Evolutionary conservation across 2,797 vertebrate species (phyloP), one percentile per base, ranked within the genome.

Genomic region (Poecilia picta): DNA sequence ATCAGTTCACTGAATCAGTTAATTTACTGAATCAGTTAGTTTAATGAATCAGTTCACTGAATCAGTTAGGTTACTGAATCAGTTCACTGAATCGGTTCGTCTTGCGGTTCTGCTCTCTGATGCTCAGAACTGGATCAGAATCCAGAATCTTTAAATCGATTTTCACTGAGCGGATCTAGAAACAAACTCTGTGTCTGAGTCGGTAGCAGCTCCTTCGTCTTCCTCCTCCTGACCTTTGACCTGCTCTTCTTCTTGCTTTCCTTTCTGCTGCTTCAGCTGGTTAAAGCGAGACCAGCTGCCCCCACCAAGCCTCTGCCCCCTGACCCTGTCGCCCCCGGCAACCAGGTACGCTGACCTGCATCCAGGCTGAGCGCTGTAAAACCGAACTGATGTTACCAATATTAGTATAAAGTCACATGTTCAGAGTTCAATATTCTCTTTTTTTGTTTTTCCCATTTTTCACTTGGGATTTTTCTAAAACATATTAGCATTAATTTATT

Each of bases 251-350:
- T 77, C 77, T 87, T 2, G 72, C 78, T 87, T 62, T 86, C 80
- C 59, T 91, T 83, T 89, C 81, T 91, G 91, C 87, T 92, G 85
- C 92, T 88, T 83, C 89, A 91, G 89, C 77, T 74, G 84, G 88
- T 93, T 87, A 90, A 91, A 92, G 94, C 94, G 83, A 92, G 96
- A 78, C 96, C 95, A 45, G 72, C 93, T 85, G 91, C 97, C 86
- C 94, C 96, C 82, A 71, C 88, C 80, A 95, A 94, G 92, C 96
- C 97, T 68, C 95, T 97, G 31, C 92, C 92, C 81, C 91, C 91
- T 0, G 83, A 89, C 83, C 92, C 92, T 55, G 51, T 81, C 72
- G 0, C 51, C 66, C 83, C 80, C 73, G 12, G 70, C 76, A 25
- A 28, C 57, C 89, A 93, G 93, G 93, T 94, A 89, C 72, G 68